Evolutionary conservation across 2,797 vertebrate species (phyloP).

Genomic region (Megalops cyprinoides): DNA sequence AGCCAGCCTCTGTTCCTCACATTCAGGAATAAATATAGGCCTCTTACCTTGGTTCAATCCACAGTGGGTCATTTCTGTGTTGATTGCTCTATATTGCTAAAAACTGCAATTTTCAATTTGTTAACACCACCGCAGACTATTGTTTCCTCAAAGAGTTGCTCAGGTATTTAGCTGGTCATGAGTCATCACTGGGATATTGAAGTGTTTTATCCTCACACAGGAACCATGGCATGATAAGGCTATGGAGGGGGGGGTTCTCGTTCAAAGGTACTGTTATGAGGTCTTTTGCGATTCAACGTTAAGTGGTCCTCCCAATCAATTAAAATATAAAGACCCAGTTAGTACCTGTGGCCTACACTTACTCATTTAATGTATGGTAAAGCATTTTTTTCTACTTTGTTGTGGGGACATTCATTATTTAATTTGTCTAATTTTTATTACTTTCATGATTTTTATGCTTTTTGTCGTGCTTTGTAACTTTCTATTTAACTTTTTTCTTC

Average conservation of each 20-base stretch:
- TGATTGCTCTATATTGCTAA: background rate
- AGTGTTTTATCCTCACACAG: background rate
- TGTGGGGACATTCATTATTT: conserved; percentile 43
- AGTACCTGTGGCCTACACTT: background rate
- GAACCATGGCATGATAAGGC: background rate
- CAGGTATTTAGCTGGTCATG: background rate
- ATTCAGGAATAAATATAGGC: background rate
- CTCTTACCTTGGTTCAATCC: background rate
- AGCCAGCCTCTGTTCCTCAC: background rate
- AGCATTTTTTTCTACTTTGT: conserved; percentile 32
- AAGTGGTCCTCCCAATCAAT: conserved; percentile 15
- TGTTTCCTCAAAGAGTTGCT: background rate
- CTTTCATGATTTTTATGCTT: conserved; percentile 34
- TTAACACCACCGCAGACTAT: background rate
- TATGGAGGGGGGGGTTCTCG: background rate
- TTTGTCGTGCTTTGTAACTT: conserved; percentile 29
- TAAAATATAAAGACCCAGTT: background rate
- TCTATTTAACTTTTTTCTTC: conserved; percentile 20
- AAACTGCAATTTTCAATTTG: background rate
- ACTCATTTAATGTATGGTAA: background rate
- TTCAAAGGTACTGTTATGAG: background rate
- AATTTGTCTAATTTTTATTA: conserved; percentile 48
- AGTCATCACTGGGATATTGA: background rate
- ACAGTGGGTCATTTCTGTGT: background rate
- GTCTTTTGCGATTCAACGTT: background rate